Base-by-base conservation (phyloP, 1,140 invertebrate genomes). In the Cotesia typhae region DNA sequence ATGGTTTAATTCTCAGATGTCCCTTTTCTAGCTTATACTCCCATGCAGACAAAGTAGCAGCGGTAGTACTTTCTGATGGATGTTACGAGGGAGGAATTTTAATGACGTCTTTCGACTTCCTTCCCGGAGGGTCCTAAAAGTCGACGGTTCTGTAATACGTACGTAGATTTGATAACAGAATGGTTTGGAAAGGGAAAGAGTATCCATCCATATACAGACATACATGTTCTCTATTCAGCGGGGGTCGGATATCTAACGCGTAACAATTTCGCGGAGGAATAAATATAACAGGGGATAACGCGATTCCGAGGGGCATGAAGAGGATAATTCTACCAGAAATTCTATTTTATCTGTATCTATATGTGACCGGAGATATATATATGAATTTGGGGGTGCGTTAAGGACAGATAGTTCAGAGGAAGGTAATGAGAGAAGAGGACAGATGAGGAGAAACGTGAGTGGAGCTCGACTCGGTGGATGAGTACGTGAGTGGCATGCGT, bases 81-180 rank as follows among this genome's bases (percentile, higher is more conserved):
- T 77, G 59, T 74, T 64, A 74, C 79, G 76, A 72, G 72, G 63
- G 59, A 63, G 72, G 80, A 82, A 82, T 82, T 75, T 77, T 74
- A 81, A 82, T 80, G 74, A 28, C 74, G 67, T 72, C 67, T 72
- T 74, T 70, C 73, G 66, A 52, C 67, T 74, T 72, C 72, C 72
- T 74, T 74, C 47, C 63, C 47, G 53, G 55, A 47, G 61, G 60
- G 47, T 59, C 47, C 37, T 57, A 6, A 10, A 2, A 47, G 41
- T 47, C 41, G 41, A 47, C 41, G 41, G 41, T 47, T 10, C 41
- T 14, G 77, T 78, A 81, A 79, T 77, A 77, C 80, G 80, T 79
- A 82, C 80, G 81, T 81, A 85, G 84, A 87, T 86, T 86, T 86
- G 85, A 86, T 86, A 87, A 87, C 85, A 82, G 80, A 83, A 84